Conservation (phyloP, 2,797 vertebrate species). For the Agapornis canus region DNA sequence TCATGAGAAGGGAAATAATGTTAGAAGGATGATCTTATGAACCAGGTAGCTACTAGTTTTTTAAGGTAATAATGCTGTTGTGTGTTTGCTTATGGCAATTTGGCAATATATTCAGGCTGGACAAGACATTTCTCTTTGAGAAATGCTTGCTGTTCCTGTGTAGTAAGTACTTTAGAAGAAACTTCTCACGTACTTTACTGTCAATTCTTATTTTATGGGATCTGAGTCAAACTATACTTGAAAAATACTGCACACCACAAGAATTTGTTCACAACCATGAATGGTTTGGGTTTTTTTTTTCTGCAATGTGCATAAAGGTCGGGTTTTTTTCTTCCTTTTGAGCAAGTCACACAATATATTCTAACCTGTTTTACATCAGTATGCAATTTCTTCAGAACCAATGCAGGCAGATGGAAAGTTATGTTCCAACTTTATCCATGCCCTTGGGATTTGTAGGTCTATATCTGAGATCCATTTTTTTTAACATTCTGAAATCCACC, state of each 20-base stretch:
- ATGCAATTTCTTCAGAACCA: background rate
- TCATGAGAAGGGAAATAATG: background rate
- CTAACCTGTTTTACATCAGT: background rate
- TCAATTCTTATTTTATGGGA: constrained; percentile 14
- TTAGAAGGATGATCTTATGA: background rate
- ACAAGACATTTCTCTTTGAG: constrained; percentile 16
- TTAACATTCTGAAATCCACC: background rate
- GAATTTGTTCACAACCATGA: background rate
- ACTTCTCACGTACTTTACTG: constrained; percentile 27
- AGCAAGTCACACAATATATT: background rate
- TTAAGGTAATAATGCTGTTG: background rate
- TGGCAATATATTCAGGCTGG: background rate
- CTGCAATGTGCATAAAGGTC: background rate
- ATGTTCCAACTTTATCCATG: background rate
- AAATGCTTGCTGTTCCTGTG: constrained; percentile 21
- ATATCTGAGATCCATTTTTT: background rate
- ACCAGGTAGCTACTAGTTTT: background rate
- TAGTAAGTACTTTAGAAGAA: constrained; percentile 32
- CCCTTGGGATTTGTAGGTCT: background rate
- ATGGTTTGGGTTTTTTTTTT: background rate
- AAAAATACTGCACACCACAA: constrained; percentile 28
- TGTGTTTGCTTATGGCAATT: background rate
- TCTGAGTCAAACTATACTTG: constrained; percentile 20
- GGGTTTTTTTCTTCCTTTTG: background rate
- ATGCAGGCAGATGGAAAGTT: background rate